These are phyloP conservation scores for Alloscopus bannaensis DNA, from an alignment of 2,888 invertebrate genomes.

Conservation along the genomic window DNA sequence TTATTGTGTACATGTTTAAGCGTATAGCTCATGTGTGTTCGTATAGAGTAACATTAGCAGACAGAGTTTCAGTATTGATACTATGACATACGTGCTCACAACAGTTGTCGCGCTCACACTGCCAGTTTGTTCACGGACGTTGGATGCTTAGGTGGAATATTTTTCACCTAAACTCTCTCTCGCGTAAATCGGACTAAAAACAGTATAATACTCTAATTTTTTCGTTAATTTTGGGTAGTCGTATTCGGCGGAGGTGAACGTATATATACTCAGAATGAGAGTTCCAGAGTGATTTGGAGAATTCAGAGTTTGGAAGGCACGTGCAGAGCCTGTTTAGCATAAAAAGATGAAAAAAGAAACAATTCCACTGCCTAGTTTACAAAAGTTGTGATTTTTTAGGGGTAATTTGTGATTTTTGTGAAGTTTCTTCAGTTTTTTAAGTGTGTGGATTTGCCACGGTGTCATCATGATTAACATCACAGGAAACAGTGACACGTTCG, in stretches of 20 bases:
- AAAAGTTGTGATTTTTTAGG: neutral
- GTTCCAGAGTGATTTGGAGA: neutral
- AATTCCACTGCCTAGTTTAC: slow-evolving; percentile 1
- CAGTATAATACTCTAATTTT: too few species aligned
- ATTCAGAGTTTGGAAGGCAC: neutral
- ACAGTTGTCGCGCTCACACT: neutral
- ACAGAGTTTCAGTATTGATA: neutral
- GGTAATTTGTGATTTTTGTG: neutral
- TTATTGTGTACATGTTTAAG: neutral
- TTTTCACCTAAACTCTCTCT: too few species aligned
- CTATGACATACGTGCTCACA: neutral
- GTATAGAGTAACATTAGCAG: too few species aligned
- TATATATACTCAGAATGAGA: too few species aligned
- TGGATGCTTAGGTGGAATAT: neutral
- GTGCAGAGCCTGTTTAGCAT: neutral
- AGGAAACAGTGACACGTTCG: slow-evolving; percentile 57
- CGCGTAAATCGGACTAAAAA: too few species aligned
- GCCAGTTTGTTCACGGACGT: neutral
- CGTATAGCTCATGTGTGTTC: neutral
- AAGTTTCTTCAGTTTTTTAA: too few species aligned
- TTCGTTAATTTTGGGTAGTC: too few species aligned
- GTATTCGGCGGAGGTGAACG: too few species aligned
- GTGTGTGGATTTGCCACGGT: too few species aligned
- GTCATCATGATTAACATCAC: slow-evolving; percentile 57
- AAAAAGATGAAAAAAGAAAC: neutral